Conservation (phyloP, 2,888 invertebrate genomes). For the Hyppa rectilinea region DNA sequence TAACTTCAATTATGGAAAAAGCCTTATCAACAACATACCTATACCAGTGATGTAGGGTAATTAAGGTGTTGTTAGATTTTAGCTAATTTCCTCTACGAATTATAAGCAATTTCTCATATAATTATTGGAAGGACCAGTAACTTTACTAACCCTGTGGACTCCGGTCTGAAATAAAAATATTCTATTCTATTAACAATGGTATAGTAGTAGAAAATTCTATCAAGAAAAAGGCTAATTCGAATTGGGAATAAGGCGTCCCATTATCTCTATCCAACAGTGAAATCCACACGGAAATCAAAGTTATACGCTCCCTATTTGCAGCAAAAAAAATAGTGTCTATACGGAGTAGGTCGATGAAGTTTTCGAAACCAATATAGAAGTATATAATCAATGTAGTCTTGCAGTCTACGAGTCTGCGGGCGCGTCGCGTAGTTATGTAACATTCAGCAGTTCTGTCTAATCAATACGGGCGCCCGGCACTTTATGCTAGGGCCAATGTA, state of each 20-base stretch:
- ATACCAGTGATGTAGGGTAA: conserved; percentile 15
- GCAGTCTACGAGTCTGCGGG: conserved; percentile 79
- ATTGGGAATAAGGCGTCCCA: conserved; percentile 17
- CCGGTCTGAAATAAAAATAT: too few species aligned
- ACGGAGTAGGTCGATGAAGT: conserved; percentile 61
- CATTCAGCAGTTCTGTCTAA: conserved; percentile 86
- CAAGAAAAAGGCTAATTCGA: conserved; percentile 8
- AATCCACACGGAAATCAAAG: conserved; percentile 54
- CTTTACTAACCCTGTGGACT: too few species aligned
- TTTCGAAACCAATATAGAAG: conserved; percentile 67
- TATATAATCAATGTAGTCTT: conserved; percentile 75
- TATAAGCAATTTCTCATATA: not conserved
- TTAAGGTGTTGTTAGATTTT: conserved; percentile 31
- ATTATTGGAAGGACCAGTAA: not conserved
- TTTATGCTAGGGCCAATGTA: conserved; percentile 85
- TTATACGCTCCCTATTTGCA: conserved; percentile 51
- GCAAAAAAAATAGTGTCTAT: conserved; percentile 48
- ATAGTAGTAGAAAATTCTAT: not conserved
- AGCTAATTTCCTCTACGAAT: conserved; percentile 7
- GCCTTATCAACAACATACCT: conserved; percentile 43
- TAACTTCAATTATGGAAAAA: conserved; percentile 47
- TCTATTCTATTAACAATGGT: not conserved
- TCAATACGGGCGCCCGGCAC: conserved; percentile 86
- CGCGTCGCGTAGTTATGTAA: conserved; percentile 84
- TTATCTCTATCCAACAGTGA: conserved; percentile 21